Base-by-base conservation (phyloP, 1,140 invertebrate genomes). In the Augochlora pura region DNA sequence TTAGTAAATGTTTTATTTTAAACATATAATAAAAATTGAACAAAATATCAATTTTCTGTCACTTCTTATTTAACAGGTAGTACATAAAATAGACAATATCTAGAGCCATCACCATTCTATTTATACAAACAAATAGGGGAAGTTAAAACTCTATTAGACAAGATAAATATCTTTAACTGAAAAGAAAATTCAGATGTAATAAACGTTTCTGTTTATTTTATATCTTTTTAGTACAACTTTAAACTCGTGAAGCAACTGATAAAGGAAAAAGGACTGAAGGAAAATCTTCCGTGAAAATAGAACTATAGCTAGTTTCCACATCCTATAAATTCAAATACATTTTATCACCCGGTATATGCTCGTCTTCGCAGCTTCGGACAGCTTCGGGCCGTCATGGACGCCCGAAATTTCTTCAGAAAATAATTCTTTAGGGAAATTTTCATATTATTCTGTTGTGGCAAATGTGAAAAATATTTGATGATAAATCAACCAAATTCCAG, bases 341-440 rank as follows among this genome's bases (percentile, higher is more conserved):
- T 77, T 77, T 62, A 72, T n/a, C 60, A 72, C 76, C 76, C 76
- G 69, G 49, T 78, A 72, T 72, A 72, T 57, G 76, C 57, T 71
- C 60, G 69, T 72, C 76, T 72, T 72, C 46, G 38, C 72, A 72
- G 76, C 68, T 78, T 72, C 60, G 69, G 62, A 72, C 69, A 65
- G 69, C 38, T 64, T 65, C 68, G 68, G n/a, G 76, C 76, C 49
- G 69, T 72, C 60, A 78, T 78, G 76, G 60, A 72, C 68, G 76
- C 46, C 46, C 69, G 49, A 78, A 71, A 64, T 64, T 78, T 65
- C 32, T 65, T 78, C 23, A 38, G 0, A 65, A 78, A 65, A 69
- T 78, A 78, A 52, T 57, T 64, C 18, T 59, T 57, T 64, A 46
- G 10, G 18, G 1, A 46, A 71, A 72, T 63, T 54, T 64, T 32